Percentiles rank a stretch among this genome's conserved stretches.
These are phyloP conservation scores for Gymnobelideus leadbeateri DNA, from an alignment of 2,113 vertebrate species.

Conservation along the genomic window DNA sequence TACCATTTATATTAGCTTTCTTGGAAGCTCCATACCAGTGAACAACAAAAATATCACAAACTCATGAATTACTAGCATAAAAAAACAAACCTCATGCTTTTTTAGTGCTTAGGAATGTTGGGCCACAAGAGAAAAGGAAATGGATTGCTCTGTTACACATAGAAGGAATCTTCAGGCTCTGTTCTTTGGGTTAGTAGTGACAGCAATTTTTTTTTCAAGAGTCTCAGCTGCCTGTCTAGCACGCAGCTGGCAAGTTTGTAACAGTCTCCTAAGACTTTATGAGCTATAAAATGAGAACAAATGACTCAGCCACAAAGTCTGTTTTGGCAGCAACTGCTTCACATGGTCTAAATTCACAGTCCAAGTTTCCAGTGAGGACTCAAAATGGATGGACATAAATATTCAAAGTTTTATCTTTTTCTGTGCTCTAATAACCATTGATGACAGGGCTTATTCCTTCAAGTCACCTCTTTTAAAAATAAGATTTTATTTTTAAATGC, in stretches of 20 bases:
- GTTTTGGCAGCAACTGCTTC: neutral
- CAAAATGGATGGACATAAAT: neutral
- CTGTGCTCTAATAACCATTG: neutral
- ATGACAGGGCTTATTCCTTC: neutral
- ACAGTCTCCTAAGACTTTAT: slow-evolving; percentile 28
- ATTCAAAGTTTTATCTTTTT: neutral
- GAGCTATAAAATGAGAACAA: slow-evolving; percentile 44
- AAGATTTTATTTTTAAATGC: neutral
- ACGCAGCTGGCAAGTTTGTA: slow-evolving; percentile 36
- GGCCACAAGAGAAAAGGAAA: slow-evolving; percentile 31
- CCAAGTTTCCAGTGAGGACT: slow-evolving; percentile 26
- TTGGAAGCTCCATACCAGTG: neutral
- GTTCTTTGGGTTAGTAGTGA: neutral
- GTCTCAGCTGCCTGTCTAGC: slow-evolving; percentile 25
- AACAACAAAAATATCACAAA: neutral
- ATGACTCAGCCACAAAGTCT: slow-evolving; percentile 40
- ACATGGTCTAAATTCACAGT: neutral
- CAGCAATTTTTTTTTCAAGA: slow-evolving; percentile 26
- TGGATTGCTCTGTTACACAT: neutral
- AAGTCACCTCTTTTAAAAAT: slow-evolving; percentile 16
- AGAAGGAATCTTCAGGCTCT: neutral
- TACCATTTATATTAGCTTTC: neutral
- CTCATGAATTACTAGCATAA: neutral
- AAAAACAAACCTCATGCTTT: neutral
- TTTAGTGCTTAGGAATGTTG: neutral